Percentiles rank a stretch among this genome's conserved stretches.
phyloP scores from a whole-genome alignment of 23 tunicate genomes.

The Aplidium turbinatum region DNA sequence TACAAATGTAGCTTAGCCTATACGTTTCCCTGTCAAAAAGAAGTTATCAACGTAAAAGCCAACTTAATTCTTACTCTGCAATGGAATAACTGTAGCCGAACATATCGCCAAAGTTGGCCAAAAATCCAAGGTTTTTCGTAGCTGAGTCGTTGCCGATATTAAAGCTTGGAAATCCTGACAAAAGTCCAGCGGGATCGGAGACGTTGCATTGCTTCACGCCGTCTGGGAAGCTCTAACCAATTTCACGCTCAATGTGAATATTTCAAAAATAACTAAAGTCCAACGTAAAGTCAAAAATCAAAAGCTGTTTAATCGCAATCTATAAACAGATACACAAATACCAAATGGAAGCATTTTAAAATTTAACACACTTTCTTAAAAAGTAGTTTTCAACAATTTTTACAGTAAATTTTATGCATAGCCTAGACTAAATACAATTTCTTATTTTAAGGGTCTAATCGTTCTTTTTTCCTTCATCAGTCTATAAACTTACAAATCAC shows the following conservation, averaged over 20 bases:
- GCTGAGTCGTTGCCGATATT: slow-evolving; percentile 11
- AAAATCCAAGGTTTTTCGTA: slow-evolving; percentile 34
- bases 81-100: slow-evolving; percentile 55
- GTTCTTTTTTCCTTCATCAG: too few relatives aligned
- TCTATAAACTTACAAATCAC: too few relatives aligned
- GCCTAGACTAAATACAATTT: too few relatives aligned
- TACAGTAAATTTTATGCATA: too few relatives aligned
- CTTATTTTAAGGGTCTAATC: too few relatives aligned
- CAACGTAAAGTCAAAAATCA: too few relatives aligned
- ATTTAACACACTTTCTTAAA: neutral
- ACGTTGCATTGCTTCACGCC: slow-evolving; percentile 66
- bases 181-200: slow-evolving; percentile 29
- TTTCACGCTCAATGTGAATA: neutral
- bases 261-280: too few relatives aligned
- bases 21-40: too few relatives aligned
- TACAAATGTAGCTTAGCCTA: too few relatives aligned
- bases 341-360: neutral
- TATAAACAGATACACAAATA: neutral
- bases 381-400: too few relatives aligned
- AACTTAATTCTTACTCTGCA: slow-evolving; percentile 44
- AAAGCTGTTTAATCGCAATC: neutral
- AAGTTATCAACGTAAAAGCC: too few relatives aligned
- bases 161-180: slow-evolving; percentile 78
- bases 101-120: slow-evolving; percentile 53
- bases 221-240: slow-evolving; percentile 75